phyloP scores from a whole-genome alignment of 2,113 vertebrate species.

The Gambusia affinis region DNA sequence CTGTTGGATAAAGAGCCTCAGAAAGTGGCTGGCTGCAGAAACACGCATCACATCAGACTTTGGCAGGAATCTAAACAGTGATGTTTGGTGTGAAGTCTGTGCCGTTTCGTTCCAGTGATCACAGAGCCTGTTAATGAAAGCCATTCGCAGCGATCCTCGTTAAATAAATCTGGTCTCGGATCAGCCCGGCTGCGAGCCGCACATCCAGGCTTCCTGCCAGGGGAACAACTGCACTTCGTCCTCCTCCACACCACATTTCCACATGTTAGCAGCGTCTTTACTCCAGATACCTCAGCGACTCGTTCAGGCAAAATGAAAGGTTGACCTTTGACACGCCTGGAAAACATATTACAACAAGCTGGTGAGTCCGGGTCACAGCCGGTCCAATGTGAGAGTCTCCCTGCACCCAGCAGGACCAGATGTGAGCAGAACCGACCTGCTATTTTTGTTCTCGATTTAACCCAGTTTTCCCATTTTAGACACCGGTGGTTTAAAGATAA shows the following conservation, averaged over 20 bases:
- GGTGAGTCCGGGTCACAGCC: slow-evolving; percentile 30
- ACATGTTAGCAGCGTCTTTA: slow-evolving; percentile 48
- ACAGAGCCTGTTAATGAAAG: not conserved
- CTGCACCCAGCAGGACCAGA: not conserved
- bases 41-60: not conserved
- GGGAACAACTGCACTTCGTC: slow-evolving; percentile 27
- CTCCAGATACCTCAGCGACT: slow-evolving; percentile 45
- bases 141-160: slow-evolving; percentile 8
- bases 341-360: slow-evolving; percentile 29
- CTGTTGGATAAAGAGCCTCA: too few relatives aligned
- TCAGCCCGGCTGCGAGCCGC: slow-evolving; percentile 18
- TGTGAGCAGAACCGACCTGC: not conserved
- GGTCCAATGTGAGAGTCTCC: not conserved
- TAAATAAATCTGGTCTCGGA: slow-evolving; percentile 42
- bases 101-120: not conserved
- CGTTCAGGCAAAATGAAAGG: slow-evolving; percentile 35
- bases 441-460: not conserved
- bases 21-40: not conserved
- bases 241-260: slow-evolving; percentile 43
- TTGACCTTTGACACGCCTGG: slow-evolving; percentile 48
- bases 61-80: not conserved
- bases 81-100: not conserved
- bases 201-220: slow-evolving; percentile 13
- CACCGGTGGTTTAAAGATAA: not conserved
- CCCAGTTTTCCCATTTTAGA: not conserved